These are phyloP conservation scores for Daboia siamensis DNA, from an alignment of 2,113 vertebrate species.

Conservation along the genomic window DNA sequence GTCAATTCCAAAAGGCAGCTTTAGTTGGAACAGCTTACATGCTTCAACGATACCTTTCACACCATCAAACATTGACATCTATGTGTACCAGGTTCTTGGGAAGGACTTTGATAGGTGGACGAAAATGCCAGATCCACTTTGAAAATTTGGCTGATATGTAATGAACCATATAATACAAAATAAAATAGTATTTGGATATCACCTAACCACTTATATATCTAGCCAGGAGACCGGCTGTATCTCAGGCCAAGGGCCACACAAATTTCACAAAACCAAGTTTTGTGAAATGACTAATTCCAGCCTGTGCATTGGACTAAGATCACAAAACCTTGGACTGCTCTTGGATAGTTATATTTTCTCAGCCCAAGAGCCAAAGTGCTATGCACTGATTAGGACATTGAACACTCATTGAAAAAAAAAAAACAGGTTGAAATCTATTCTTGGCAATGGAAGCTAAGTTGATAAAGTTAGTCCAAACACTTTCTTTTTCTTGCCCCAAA, in stretches of 20 bases:
- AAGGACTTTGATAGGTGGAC: background rate
- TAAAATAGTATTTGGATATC: background rate
- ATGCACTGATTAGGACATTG: background rate
- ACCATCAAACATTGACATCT: background rate
- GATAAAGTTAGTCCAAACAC: background rate
- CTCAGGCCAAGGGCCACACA: background rate
- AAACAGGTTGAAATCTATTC: background rate
- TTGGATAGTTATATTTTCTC: background rate
- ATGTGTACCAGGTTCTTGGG: background rate
- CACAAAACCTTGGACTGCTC: background rate
- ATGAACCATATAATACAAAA: background rate
- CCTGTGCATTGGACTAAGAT: background rate
- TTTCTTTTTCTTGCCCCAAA: background rate
- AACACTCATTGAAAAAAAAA: background rate
- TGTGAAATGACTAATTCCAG: background rate
- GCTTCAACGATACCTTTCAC: background rate
- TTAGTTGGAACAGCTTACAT: background rate
- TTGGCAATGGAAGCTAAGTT: background rate
- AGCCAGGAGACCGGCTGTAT: background rate
- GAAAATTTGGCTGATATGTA: background rate
- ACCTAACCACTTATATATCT: background rate
- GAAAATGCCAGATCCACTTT: background rate
- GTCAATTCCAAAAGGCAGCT: background rate
- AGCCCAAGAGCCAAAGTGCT: background rate
- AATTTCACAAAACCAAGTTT: background rate